Evolutionary conservation across 2,113 vertebrate species (phyloP), one percentile per base, ranked within the genome.

Genomic region (Dasypus novemcinctus): DNA sequence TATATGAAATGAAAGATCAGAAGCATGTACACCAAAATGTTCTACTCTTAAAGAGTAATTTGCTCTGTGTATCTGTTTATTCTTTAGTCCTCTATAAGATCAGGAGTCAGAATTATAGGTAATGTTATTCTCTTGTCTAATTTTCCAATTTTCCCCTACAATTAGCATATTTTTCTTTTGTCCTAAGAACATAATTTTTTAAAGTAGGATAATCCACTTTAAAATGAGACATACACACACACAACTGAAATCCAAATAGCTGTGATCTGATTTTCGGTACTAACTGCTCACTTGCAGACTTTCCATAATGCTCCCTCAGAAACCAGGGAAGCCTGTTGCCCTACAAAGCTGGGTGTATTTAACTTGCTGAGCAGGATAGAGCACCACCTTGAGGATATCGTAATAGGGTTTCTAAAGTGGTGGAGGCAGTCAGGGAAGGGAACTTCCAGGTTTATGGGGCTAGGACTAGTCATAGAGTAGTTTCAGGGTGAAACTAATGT

Each of bases 131-230:
- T 46, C 49, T 75, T 69, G 5, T 80, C 57, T 57, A 3, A 68
- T n/a, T 90, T 93, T 59, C n/a, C 79, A 91, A 91, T 93, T 33
- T 82, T 52, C 79, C 61, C 75, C 64, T 69, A 75, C 29, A 82
- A 63, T 57, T 86, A 82, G 36, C 6, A 23, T 54, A 93, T 87
- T 25, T 86, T 88, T 29, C 75, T 91, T 92, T 87, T 41, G 17
- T 84, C 17, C 68, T 90, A 61, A 82, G 3, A 72, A 91, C 38
- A 21, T 14, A 23, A 63, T 57, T 80, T 93, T 87, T 93, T 72
- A 59, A 57, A 46, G 0, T 12, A 13, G 15, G 18, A 25, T 23
- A 41, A 69, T 31, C 41, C n/a, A 33, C n/a, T n/a, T n/a, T n/a
- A n/a, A n/a, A n/a, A n/a, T n/a, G n/a, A n/a, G n/a, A 76, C 41